Evolutionary conservation across 64 coral and sea anemone genomes (phyloP), one percentile per base, ranked within the genome.

Genomic region (Montipora sp.): DNA sequence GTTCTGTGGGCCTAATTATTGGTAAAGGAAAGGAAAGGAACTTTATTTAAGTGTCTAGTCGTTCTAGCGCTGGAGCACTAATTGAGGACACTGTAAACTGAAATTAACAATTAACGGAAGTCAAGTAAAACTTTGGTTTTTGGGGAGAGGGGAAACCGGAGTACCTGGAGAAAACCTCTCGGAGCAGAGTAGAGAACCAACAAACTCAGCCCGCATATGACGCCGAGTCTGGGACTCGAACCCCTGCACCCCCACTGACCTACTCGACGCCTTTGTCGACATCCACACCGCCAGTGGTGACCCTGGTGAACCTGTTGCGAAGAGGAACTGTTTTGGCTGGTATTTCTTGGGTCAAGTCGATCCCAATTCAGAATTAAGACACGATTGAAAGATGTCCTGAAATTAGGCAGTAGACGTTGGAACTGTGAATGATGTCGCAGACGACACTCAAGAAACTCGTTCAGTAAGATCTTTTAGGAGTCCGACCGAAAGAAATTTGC

Each of bases 401-500:
- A 14, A 63, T 14, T 12, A 63, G 60, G 13, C 60, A 63, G 60
- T 63, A 16, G 60, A 63, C 60, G 60, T 63, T 63, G 60, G 60
- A 15, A 63, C 72, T 47, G 21, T 89, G 22, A 89, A 57, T 22
- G 73, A 57, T 22, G 73, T 47, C 23, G 63, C 80, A 45, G 77
- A 95, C 14, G 93, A 90, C 19, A 72, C 5, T 91, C 65, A 69
- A 90, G 71, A 95, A 91, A 18, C 81, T 95, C 6, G 55, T 87
- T 46, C 71, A 90, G 5, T 61, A 95, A 74, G 89, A 87, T 36
- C 80, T 80, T 12, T 27, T 87, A 10, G 93, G 88, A 23, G 88
- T 95, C 15, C 90, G 48, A 70, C 88, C 88, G 3, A 87, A 81
- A 2, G 87, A 95, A 73, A 75, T 91, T 47, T 95, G 88, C n/a